phyloP scores from a whole-genome alignment of 2,888 invertebrate genomes.

The Clitarchus hookeri region DNA sequence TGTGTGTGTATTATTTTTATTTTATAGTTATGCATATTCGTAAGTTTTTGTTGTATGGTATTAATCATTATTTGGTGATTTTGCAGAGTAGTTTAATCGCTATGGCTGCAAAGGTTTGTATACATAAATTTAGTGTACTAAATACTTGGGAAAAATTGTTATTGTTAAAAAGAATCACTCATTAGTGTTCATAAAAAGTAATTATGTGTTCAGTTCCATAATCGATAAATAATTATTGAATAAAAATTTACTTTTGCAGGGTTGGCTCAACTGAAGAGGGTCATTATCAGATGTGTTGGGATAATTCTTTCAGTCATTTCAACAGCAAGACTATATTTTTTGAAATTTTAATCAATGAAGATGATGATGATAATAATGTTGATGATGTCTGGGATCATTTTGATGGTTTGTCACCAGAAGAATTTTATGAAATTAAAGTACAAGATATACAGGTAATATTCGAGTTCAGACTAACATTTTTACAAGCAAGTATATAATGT shows the following conservation, averaged over 20 bases:
- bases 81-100: too few species aligned
- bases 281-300: constrained; percentile 85
- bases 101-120: too few species aligned
- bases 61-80: too few species aligned
- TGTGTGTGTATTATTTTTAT: too few species aligned
- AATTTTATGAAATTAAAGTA: constrained; percentile 61
- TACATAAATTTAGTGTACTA: too few species aligned
- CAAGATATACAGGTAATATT: constrained; percentile 53
- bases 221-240: background rate
- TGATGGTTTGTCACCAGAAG: constrained; percentile 56
- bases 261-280: constrained; percentile 65
- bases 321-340: constrained; percentile 84
- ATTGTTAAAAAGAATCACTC: too few species aligned
- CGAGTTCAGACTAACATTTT: background rate
- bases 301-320: constrained; percentile 83
- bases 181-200: too few species aligned
- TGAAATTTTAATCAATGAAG: constrained; percentile 70
- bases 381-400: constrained; percentile 46
- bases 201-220: background rate
- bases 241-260: constrained; percentile 47
- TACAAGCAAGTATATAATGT: too few species aligned
- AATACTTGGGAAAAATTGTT: too few species aligned
- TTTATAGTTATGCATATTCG: too few species aligned
- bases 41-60: too few species aligned
- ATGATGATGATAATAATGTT: constrained; percentile 53